phyloP scores from a whole-genome alignment of 2,797 vertebrate genomes.

The Pogonophryne albipinna region DNA sequence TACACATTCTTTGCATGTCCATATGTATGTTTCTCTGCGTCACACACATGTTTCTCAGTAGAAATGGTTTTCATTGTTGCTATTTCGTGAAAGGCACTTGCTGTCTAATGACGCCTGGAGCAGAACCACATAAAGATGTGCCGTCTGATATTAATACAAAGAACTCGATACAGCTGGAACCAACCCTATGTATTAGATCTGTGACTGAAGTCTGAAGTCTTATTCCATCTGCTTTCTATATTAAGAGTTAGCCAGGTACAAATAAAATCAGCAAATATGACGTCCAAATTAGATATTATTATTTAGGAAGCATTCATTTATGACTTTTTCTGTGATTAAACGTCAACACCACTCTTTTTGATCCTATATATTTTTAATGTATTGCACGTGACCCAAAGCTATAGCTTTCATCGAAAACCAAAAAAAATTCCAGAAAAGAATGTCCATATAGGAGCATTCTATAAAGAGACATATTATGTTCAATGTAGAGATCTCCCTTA shows the following conservation, averaged over 20 bases:
- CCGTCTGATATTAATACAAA: constrained; percentile 24
- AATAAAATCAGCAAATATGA: neutral
- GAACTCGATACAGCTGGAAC: constrained; percentile 17
- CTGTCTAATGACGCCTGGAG: constrained; percentile 23
- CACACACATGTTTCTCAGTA: constrained; percentile 44
- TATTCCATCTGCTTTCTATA: constrained; percentile 3
- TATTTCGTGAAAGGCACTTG: constrained; percentile 20
- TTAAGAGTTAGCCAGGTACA: neutral
- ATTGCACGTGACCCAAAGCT: neutral
- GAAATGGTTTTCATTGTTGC: constrained; percentile 32
- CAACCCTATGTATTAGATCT: neutral
- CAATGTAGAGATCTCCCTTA: neutral
- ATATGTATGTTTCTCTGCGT: constrained; percentile 14
- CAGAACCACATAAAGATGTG: constrained; percentile 37
- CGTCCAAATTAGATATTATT: neutral
- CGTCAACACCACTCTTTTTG: neutral
- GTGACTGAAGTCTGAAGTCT: neutral
- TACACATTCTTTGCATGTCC: neutral
- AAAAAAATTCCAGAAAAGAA: neutral
- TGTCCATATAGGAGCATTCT: neutral
- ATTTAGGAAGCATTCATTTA: neutral
- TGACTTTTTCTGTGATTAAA: neutral
- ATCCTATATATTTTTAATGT: neutral
- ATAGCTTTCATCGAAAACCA: neutral
- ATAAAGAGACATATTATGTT: neutral